phyloP scores from a whole-genome alignment of 2,888 invertebrate species.

The Drosophila seclusa region DNA sequence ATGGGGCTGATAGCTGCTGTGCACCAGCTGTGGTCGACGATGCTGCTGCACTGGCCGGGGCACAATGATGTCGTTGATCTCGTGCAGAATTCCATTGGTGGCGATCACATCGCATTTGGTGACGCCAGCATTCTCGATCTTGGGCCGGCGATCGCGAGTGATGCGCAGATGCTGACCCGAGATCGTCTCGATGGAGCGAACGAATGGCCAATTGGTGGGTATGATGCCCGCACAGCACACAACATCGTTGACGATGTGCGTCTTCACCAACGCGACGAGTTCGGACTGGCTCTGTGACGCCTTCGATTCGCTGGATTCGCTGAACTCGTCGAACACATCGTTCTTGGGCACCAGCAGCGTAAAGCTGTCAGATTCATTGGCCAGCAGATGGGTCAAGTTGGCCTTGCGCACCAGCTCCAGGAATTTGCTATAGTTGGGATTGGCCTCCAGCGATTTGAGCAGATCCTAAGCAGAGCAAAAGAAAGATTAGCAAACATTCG shows the following conservation, averaged over 20 bases:
- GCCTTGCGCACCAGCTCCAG: constrained; percentile 81
- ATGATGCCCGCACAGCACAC: constrained; percentile 85
- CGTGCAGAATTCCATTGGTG: constrained; percentile 84
- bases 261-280: constrained; percentile 81
- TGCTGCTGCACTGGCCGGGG: constrained; percentile 59
- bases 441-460: constrained; percentile 78
- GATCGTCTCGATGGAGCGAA: constrained; percentile 83
- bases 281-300: constrained; percentile 66
- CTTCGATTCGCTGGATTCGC: constrained; percentile 71
- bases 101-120: constrained; percentile 84
- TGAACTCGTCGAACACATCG: constrained; percentile 84
- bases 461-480: constrained; percentile 70
- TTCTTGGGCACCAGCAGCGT: constrained; percentile 84
- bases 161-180: constrained; percentile 83
- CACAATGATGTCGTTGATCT: constrained; percentile 84
- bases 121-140: constrained; percentile 84
- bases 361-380: constrained; percentile 78
- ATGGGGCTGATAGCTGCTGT: constrained; percentile 52
- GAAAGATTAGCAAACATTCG: neutral
- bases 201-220: constrained; percentile 85
- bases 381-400: constrained; percentile 82
- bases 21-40: constrained; percentile 57
- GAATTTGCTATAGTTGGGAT: constrained; percentile 84
- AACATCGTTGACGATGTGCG: constrained; percentile 84
- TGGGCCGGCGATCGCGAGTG: constrained; percentile 84